Conservation (phyloP, 2,888 invertebrate genomes). For the Thymelicus lineola region DNA sequence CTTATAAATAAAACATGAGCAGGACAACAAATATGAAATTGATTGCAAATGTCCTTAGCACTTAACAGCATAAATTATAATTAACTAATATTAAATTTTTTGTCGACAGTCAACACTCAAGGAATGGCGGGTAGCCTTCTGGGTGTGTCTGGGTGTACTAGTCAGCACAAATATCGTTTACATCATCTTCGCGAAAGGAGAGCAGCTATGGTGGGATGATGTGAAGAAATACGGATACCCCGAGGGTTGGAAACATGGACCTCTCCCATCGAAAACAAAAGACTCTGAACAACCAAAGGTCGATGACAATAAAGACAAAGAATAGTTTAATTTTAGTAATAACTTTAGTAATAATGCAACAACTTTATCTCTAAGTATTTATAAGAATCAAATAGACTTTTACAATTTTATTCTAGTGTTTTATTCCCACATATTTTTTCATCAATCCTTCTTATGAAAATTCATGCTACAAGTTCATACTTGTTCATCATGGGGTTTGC, state of each 20-base stretch:
- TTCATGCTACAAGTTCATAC: too few species aligned
- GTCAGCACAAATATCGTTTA: slow-evolving; percentile 88
- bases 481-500: too few species aligned
- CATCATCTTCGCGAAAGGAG: slow-evolving; percentile 89
- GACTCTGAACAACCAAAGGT: slow-evolving; percentile 61
- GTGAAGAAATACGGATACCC: slow-evolving; percentile 80
- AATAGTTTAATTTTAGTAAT: slow-evolving; percentile 15
- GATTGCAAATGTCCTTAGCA: too few species aligned
- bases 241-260: slow-evolving; percentile 69
- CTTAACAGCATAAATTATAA: too few species aligned
- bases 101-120: slow-evolving; percentile 82
- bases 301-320: slow-evolving; percentile 51
- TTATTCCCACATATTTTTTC: neutral
- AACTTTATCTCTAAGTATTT: slow-evolving; percentile 11
- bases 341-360: neutral
- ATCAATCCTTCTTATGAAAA: too few species aligned
- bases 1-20: too few species aligned
- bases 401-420: neutral
- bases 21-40: too few species aligned
- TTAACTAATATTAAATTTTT: slow-evolving; percentile 42
- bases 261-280: slow-evolving; percentile 56
- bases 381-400: slow-evolving; percentile 9
- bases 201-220: slow-evolving; percentile 91
- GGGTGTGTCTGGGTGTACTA: slow-evolving; percentile 90
- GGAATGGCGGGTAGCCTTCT: slow-evolving; percentile 92